These are phyloP conservation scores for Xestia ashworthii DNA, from an alignment of 2,888 invertebrate species.

Conservation along the genomic window DNA sequence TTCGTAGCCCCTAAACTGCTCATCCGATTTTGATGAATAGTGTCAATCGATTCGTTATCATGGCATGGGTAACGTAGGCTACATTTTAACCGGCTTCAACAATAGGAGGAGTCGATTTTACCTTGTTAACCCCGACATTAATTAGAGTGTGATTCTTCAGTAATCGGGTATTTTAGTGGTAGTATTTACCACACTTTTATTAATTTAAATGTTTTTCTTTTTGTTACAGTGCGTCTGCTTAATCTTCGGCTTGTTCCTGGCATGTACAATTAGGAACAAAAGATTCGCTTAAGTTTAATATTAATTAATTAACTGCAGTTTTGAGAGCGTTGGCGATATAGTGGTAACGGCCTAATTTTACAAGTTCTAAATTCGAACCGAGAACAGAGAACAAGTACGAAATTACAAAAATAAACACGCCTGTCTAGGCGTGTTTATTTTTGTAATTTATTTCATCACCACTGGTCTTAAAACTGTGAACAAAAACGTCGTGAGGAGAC, in stretches of 20 bases:
- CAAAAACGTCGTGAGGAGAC: background rate
- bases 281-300: conserved; percentile 21
- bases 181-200: no score
- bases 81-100: no score
- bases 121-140: no score
- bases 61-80: no score
- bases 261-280: conserved; percentile 42
- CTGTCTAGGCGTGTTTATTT: background rate
- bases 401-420: no score
- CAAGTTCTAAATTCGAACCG: background rate
- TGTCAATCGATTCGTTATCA: no score
- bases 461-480: background rate
- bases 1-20: no score
- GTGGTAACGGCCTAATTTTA: background rate
- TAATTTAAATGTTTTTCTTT: background rate
- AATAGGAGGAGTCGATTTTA: no score
- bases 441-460: background rate
- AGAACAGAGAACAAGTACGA: no score
- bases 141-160: no score
- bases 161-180: no score
- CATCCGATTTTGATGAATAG: no score
- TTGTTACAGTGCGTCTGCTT: conserved; percentile 55
- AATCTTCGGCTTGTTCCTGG: conserved; percentile 41
- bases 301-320: background rate
- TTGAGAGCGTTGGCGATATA: background rate